Percentiles rank a stretch among this genome's conserved stretches.
These are phyloP conservation scores for Avahi laniger DNA, from an alignment of 2,797 vertebrate species.

Conservation along the genomic window DNA sequence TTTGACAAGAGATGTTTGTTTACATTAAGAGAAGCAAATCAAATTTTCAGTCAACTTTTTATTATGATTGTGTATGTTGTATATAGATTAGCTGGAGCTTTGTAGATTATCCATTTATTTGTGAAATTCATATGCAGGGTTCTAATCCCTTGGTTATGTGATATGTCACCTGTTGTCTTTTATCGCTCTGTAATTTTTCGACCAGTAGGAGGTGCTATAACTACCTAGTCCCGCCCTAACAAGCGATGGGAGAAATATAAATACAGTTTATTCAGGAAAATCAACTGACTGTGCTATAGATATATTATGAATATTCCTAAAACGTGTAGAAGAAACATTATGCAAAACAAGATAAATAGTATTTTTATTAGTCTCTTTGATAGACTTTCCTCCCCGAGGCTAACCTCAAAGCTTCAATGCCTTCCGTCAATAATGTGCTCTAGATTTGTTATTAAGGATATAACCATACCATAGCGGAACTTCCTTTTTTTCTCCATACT, in stretches of 20 bases:
- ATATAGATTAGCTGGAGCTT: background rate
- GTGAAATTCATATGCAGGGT: background rate
- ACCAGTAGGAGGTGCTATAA: background rate
- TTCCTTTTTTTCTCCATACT: background rate
- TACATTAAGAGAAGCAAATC: slow-evolving; percentile 34
- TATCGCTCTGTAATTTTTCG: background rate
- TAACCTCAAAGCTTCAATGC: background rate
- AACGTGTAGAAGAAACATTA: background rate
- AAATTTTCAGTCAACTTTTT: background rate
- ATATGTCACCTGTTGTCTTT: background rate
- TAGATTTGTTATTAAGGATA: background rate
- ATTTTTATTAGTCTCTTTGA: background rate
- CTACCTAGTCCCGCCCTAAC: background rate
- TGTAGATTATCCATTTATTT: background rate
- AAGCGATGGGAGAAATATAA: background rate
- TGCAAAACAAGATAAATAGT: background rate
- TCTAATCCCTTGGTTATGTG: background rate
- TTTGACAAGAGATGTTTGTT: slow-evolving; percentile 33
- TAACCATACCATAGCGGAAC: background rate
- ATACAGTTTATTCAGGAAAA: background rate
- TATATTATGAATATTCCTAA: background rate
- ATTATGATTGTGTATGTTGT: background rate
- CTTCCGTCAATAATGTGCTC: background rate
- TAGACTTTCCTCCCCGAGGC: background rate
- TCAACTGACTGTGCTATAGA: background rate